Evolutionary conservation across 2,888 invertebrate species (phyloP), one percentile per base, ranked within the genome.

Genomic region (Colletes collaris): DNA sequence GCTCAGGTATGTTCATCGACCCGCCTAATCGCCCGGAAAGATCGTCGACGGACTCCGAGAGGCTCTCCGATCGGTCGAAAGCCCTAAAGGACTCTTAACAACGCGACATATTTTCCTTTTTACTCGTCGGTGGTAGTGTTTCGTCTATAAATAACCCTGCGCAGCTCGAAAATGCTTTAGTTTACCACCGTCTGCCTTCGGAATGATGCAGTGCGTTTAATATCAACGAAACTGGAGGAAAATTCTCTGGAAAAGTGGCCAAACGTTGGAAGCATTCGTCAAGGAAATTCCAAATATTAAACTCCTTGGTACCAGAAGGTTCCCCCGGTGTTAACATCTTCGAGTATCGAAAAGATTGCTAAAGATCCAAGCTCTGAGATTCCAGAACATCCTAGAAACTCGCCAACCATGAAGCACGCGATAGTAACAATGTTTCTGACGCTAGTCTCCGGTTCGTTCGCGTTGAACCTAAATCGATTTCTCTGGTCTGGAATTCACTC

Each of bases 1-100:
- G 27, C 72, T 62, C 68, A 72, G 63, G 59, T 62, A 72, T 60
- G 53, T 64, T 44, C 70, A 37, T 56, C 63, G 66, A 65, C 11
- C 46, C 62, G 63, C 69, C 65, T 82, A 82, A 80, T 80, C 74
- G 71, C 56, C 49, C 60, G 60, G 27, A 46, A 37, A 27, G 74
- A 68, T 74, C 44, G 63, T 62, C 59, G 40, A 37, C 62, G 13
- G 13, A 13, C 50, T 8, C 19, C 11, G 35, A 52, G 40, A 46
- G 56, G 50, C 46, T 62, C 11, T 44, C 49, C 7, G n/a, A 49
- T 60, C 27, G 35, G 35, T 67, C 65, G 16, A 10, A 6, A 40
- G 19, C 35, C 52, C 64, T 16, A 60, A 59, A 52, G 52, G 19
- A 35, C 19, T 5, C 46, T 40, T 13, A 37, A 49, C 55, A 19